Base-by-base conservation (phyloP, 2,888 invertebrate genomes). In the Branchellion lobata region DNA sequence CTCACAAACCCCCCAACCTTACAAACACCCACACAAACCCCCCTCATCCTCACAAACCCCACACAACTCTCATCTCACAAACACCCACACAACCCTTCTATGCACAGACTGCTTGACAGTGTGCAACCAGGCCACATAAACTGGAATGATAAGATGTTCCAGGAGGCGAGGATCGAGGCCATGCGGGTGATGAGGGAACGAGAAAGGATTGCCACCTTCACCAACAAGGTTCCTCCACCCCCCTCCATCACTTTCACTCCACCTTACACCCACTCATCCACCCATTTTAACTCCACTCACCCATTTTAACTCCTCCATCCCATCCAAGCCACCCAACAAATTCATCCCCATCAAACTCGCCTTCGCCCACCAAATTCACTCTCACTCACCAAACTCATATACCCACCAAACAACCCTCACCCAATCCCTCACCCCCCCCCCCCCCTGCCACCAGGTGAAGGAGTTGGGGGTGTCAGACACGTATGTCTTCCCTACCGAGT, bases 401-500 rank as follows among this genome's bases (percentile, higher is more conserved):
- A 40, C 40, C 40, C 40, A 40, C 40, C 40, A 5, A 40, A 40
- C 40, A 5, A 40, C 40, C 40, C 40, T 40, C 5, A 40, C 40
- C 40, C 40, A 40, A 5, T 40, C 40, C 40, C 5, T 14, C 40
- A 57, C 61, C 61, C 8, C 61, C 3, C 8, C 21, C 61, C 5
- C 21, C 21, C 8, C 61, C 14, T 14, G 11, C 61, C 3, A 3
- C 3, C 61, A 73, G 34, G 82, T 81, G 3, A 80, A 81, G 79
- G 80, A 82, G 36, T 82, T 72, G 40, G 83, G 83, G 21, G 82
- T 83, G 8, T 5, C 72, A 3, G 82, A 82, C 36, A 81, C 80
- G 14, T 83, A 81, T 79, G 79, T 81, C 21, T 83, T 83, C 71
- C 83, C 83, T 57, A 83, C 83, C 11, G 83, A 83, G 68, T 83